These are phyloP conservation scores for rabbit (Oryctolagus cuniculus) DNA, from an alignment of 2,113 vertebrate species.

Conservation along the genomic window mOryCun1.1 NC_091436.1:63971501-63972000, in stretches of 20 bases:
- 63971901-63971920: background rate
- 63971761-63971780: constrained; percentile 25
- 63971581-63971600: background rate
- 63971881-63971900: background rate
- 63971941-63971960: constrained; percentile 13
- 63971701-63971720: background rate
- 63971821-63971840: constrained; percentile 48
- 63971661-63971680: background rate
- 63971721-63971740: constrained; percentile 41
- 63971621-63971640: constrained; percentile 40
- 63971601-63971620: constrained; percentile 1
- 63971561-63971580: constrained; percentile 39
- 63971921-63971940: constrained; percentile 38
- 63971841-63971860: constrained; percentile 2
- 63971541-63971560: constrained; percentile 35
- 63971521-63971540: constrained; percentile 34
- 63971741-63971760: background rate
- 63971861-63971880: constrained; percentile 50
- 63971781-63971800: background rate
- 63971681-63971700: background rate
- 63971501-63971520: background rate
- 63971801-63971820: constrained; percentile 36
- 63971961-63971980: constrained; percentile 18
- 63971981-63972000: background rate
- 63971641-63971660: constrained; percentile 23